These are phyloP conservation scores for Drosophila tropicalis DNA, from an alignment of 1,140 invertebrate genomes.

Conservation along the genomic window DNA sequence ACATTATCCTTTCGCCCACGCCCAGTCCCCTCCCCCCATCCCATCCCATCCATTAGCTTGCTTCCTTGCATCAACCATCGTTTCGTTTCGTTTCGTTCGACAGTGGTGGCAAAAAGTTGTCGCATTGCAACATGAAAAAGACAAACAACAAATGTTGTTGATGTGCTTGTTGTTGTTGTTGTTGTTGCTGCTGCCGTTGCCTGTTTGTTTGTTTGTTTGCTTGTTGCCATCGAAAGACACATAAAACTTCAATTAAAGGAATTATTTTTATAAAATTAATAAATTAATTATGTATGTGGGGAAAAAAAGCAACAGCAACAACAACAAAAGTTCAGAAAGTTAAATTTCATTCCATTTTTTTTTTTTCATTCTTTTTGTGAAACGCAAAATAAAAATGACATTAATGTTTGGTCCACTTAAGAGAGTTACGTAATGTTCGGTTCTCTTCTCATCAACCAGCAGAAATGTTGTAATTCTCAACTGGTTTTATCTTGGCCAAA, in stretches of 20 bases:
- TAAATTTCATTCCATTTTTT: background rate
- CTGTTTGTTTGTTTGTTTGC: constrained; percentile 6
- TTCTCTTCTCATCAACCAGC: background rate
- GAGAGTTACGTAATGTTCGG: background rate
- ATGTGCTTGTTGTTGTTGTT: background rate
- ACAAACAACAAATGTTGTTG: constrained; percentile 37
- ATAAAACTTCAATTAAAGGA: constrained; percentile 64
- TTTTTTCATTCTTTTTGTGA: background rate
- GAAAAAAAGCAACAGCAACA: constrained; percentile 17
- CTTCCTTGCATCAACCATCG: background rate
- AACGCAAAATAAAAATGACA: constrained; percentile 11
- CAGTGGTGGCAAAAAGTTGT: constrained; percentile 18
- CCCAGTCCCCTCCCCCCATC: background rate
- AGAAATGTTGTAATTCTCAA: too few relatives aligned
- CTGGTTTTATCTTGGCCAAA: too few relatives aligned
- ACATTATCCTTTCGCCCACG: background rate
- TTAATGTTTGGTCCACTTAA: constrained; percentile 4
- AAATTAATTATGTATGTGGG: constrained; percentile 59
- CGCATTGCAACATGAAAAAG: constrained; percentile 38
- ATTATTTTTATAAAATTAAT: constrained; percentile 63
- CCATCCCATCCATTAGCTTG: background rate
- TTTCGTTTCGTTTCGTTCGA: constrained; percentile 7
- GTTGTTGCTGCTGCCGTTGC: background rate
- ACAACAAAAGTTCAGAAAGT: constrained; percentile 1
- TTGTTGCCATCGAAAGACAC: constrained; percentile 38